phyloP scores from a whole-genome alignment of 2,113 vertebrate species.

The Malurus melanocephalus region DNA sequence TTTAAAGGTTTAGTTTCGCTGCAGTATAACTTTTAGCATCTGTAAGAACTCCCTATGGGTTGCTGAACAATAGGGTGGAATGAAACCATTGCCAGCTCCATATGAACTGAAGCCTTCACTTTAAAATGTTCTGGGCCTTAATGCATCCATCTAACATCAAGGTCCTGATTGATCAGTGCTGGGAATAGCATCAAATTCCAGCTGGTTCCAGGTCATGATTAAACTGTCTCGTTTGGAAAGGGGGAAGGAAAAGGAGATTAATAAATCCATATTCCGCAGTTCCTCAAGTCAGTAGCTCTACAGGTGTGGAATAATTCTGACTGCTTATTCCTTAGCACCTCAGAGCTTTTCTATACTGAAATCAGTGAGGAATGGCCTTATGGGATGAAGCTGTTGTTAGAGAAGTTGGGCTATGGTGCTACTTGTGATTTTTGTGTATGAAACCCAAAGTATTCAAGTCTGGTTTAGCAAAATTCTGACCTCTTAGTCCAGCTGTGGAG shows the following conservation, averaged over 20 bases:
- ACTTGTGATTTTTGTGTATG: not conserved
- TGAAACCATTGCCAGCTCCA: not conserved
- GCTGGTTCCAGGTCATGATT: slow-evolving; percentile 36
- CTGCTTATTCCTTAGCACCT: not conserved
- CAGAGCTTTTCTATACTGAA: not conserved
- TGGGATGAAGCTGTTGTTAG: not conserved
- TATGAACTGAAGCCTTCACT: not conserved
- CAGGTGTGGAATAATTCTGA: slow-evolving; percentile 45
- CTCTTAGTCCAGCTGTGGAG: not conserved
- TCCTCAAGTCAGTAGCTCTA: not conserved
- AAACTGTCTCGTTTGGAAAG: slow-evolving; percentile 13
- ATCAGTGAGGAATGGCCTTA: not conserved
- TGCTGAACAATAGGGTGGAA: not conserved
- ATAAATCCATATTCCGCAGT: not conserved
- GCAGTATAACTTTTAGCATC: slow-evolving; percentile 41
- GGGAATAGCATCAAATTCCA: slow-evolving; percentile 57
- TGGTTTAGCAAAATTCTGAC: not conserved
- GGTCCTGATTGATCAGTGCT: slow-evolving; percentile 49
- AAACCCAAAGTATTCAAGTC: not conserved
- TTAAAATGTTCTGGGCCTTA: slow-evolving; percentile 25
- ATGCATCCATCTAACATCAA: slow-evolving; percentile 18
- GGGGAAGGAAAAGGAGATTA: slow-evolving; percentile 1
- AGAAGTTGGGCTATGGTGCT: not conserved
- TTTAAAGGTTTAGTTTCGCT: slow-evolving; percentile 51
- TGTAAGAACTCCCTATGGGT: slow-evolving; percentile 49